Conservation (phyloP, 2,888 invertebrate genomes). For the Sinopyrophorus schimmeli region DNA sequence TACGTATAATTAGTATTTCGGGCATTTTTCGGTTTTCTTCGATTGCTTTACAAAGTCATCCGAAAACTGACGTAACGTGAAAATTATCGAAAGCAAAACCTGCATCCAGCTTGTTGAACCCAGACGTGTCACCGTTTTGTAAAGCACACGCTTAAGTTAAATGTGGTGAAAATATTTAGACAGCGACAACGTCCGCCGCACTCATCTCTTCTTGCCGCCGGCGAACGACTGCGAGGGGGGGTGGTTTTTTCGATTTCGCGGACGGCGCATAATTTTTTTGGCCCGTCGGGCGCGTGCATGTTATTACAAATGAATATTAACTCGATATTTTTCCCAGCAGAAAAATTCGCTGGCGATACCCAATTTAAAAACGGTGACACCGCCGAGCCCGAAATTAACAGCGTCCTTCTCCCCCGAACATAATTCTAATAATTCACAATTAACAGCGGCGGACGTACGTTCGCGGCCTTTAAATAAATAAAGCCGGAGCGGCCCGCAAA, state of each 20-base stretch:
- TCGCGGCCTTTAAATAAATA: constrained; percentile 48
- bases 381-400: constrained; percentile 39
- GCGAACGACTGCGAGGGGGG: not conserved
- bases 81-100: constrained; percentile 20
- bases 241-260: too few species aligned
- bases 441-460: constrained; percentile 42
- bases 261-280: too few species aligned
- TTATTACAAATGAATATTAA: constrained; percentile 51
- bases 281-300: too few species aligned
- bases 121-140: constrained; percentile 49
- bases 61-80: constrained; percentile 15
- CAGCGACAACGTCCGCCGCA: constrained; percentile 51
- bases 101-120: constrained; percentile 45
- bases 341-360: constrained; percentile 48
- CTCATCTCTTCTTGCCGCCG: constrained; percentile 28
- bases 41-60: too few species aligned
- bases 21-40: too few species aligned
- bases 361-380: constrained; percentile 38
- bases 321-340: constrained; percentile 52
- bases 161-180: constrained; percentile 53
- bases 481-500: constrained; percentile 44
- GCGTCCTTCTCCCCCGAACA: constrained; percentile 46
- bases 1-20: too few species aligned
- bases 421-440: constrained; percentile 53
- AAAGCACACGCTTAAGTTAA: constrained; percentile 50